Base-by-base conservation (phyloP, 2,113 vertebrate genomes). In the Ochotona curzoniae region DNA sequence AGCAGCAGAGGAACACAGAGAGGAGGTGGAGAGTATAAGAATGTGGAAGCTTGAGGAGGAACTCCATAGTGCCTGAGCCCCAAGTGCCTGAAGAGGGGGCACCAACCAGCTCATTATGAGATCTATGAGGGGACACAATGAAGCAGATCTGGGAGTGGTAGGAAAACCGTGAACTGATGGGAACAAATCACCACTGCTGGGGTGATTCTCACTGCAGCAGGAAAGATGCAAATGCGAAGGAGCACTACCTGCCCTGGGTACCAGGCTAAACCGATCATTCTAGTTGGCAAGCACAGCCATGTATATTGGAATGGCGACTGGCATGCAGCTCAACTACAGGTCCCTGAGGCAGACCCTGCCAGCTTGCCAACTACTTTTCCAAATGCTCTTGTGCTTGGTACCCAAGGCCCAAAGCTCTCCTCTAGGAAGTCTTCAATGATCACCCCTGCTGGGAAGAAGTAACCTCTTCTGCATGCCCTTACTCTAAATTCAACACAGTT, bases 341-440 rank as follows among this genome's bases (percentile, higher is more conserved):
- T 20, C 17, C 35, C 73, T 47, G 7, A n/a, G 51, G 8, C 11
- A 30, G 25, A 54, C 38, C 5, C 32, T 13, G 61, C 49, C 54
- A 23, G 35, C 25, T 38, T 13, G 30, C 25, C 6, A 60, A n/a
- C 11, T 54, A 30, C 49, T 93, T 87, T 64, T 32, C 81, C 30
- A 90, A 75, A 75, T 9, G 78, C 70, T 81, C 32, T 13, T 6
- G 51, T 32, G 23, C 26, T 83, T 79, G 82, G 35, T 74, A 71
- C 75, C 20, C 32, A 44, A 44, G 38, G 38, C 26, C 51, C 66
- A 60, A 94, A 63, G 54, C 66, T 89, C 82, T 75, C 83, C 71
- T 93, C 35, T 61, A 13, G 73, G 75, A 93, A 96, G 60, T 82
- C 79, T 82, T 21, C 80, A 51, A 78, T 91, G 47, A 47, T 88